Evolutionary conservation across 2,888 invertebrate genomes (phyloP).

Genomic region (Melinopterus prodromus): DNA sequence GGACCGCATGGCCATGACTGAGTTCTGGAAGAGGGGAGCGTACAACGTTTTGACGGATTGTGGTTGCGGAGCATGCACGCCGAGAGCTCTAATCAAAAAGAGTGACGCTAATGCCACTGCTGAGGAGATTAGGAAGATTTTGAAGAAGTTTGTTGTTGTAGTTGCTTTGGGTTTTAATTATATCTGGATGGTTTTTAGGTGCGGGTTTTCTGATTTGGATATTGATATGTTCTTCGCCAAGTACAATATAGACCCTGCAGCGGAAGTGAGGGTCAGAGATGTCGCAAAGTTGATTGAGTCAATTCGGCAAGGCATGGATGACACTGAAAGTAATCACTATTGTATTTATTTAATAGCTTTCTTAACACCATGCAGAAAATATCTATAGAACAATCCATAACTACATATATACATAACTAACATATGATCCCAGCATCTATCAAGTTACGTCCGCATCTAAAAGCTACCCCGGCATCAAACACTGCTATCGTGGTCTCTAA

Average conservation of each 20-base stretch:
- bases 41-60: conserved; percentile 63
- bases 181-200: conserved; percentile 54
- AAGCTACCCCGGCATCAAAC: no score
- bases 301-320: conserved; percentile 25
- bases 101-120: conserved; percentile 52
- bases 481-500: no score
- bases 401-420: no score
- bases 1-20: conserved; percentile 65
- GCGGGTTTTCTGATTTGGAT: conserved; percentile 70
- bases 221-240: conserved; percentile 73
- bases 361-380: no score
- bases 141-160: conserved; percentile 50
- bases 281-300: conserved; percentile 42
- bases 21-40: conserved; percentile 66
- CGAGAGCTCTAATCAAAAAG: conserved; percentile 41
- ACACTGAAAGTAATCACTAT: conserved; percentile 18
- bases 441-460: no score
- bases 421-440: no score
- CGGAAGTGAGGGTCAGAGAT: conserved; percentile 49
- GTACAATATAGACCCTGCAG: conserved; percentile 65
- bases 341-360: neutral
- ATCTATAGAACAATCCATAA: no score
- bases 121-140: conserved; percentile 52
- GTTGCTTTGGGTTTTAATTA: conserved; percentile 21
- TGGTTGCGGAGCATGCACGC: conserved; percentile 46